phyloP scores from a whole-genome alignment of 2,888 invertebrate genomes.

The Apamea epomidion region DNA sequence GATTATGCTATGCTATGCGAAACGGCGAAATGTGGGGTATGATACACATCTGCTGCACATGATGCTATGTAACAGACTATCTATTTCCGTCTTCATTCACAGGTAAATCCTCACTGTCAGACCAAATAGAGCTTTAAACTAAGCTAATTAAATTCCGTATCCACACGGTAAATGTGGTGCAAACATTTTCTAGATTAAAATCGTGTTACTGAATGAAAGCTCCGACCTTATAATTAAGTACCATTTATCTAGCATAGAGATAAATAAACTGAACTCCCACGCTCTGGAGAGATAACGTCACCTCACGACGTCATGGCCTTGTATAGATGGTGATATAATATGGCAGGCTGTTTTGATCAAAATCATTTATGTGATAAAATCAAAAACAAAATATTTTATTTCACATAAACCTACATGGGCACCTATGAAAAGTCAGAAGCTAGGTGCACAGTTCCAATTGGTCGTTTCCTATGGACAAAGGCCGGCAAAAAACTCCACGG shows the following conservation, averaged over 20 bases:
- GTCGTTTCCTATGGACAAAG: too few relatives aligned
- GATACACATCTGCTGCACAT: neutral
- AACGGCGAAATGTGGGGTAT: neutral
- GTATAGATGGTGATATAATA: conserved; percentile 9
- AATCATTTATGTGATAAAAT: neutral
- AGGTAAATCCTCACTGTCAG: neutral
- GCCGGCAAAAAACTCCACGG: too few relatives aligned
- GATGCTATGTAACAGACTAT: neutral
- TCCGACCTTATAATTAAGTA: conserved; percentile 34
- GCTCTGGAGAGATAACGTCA: conserved; percentile 37
- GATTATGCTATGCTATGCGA: too few relatives aligned
- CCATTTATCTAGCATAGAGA: conserved; percentile 30
- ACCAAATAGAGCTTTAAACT: neutral
- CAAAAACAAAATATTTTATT: too few relatives aligned
- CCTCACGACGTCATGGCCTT: conserved; percentile 30
- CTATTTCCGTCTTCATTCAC: neutral
- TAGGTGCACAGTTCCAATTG: too few relatives aligned
- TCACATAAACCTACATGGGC: too few relatives aligned
- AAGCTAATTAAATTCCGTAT: conserved; percentile 3
- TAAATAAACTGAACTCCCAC: conserved; percentile 38
- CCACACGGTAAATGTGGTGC: neutral
- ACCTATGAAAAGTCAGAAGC: too few relatives aligned
- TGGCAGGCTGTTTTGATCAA: conserved; percentile 18
- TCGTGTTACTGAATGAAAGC: conserved; percentile 27
- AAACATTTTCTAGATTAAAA: conserved; percentile 20